Evolutionary conservation across 1,140 invertebrate genomes (phyloP), one percentile per base, ranked within the genome.

Genomic region (Procambarus clarkii): DNA sequence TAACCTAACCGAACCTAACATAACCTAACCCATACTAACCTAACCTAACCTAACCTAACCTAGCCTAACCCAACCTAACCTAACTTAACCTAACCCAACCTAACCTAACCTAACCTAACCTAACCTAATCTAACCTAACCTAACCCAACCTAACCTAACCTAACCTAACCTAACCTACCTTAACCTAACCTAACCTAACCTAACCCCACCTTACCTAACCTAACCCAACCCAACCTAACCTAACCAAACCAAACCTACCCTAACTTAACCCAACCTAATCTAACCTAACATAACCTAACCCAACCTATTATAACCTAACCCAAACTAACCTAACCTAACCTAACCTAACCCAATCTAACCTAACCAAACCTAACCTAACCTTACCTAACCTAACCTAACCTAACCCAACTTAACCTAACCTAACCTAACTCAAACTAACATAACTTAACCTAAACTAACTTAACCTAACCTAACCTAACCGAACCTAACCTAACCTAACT

Each of bases 111-210:
- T 76, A 76, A 76, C 74, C 5, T 76, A 45, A 76, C 21, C 0
- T 9, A 76, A 76, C 71, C 71, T 74, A 74, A 74, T 18, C 71
- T 74, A 74, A 74, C 71, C 71, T 76, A 76, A 0, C 74, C 74
- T 76, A 76, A 76, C 74, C 21, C n/a, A n/a, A n/a, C 74, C 74
- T 7, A 74, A 74, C 34, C 71, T 74, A 24, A 44, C 71, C 71
- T 74, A 24, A 74, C 71, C 71, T 74, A 5, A 74, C 71, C 21
- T 74, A 74, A 74, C 50, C 50, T 54, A 54, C 3, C 50, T 54
- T 54, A 54, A 54, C 50, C 50, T 54, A 54, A 54, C 50, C 50
- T 54, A 54, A 54, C 50, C 50, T 54, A 54, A 54, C 50, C 50
- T 54, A 54, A n/a, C 50, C 50, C 11, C 3, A 54, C 50, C 50